Base-by-base conservation (phyloP, 1,140 invertebrate genomes). In the Gryon sp. region DNA sequence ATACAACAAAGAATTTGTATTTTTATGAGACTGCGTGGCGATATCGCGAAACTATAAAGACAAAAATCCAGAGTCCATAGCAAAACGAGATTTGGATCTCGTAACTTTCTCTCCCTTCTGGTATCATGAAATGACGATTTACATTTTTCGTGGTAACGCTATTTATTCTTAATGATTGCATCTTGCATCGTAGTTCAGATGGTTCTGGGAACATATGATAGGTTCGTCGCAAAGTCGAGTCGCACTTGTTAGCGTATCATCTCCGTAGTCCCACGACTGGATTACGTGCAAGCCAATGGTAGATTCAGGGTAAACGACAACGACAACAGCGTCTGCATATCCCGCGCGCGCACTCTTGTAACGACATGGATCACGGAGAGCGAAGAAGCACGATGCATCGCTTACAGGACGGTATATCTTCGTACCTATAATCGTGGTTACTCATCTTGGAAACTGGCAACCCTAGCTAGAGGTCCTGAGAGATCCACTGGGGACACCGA, bases 371-470 rank as follows among this genome's bases (percentile, higher is more conserved):
- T 83, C 76, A 74, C 59, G 70, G 63, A 60, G 63, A 73, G 55
- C 24, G 38, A 57, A 70, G 50, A 50, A 52, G 60, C 52, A 62
- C 66, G 75, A 78, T 73, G 59, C 63, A 69, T 69, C 63, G 52
- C 32, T 11, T 65, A 55, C 38, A 32, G 68, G 26, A 72, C 66
- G 65, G 63, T 69, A 68, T 46, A 70, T 60, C 45, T 63, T 73
- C 45, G 79, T 81, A 57, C 52, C 46, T 30, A 62, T 82, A 86
- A 87, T 86, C 84, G 78, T 59, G 59, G 69, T 48, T 80, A 74
- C 78, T 85, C 81, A 87, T 87, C 85, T 87, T 65, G 76, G 55
- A 63, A 82, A 76, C 70, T 79, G 66, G 78, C 76, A 84, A 81
- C 82, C 80, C 69, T 78, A 76, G 74, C 80, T 78, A 78, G 82